Percentiles rank a stretch among this genome's conserved stretches.
phyloP scores from a whole-genome alignment of 1,140 invertebrate species.

The Phocides pigmalion region DNA sequence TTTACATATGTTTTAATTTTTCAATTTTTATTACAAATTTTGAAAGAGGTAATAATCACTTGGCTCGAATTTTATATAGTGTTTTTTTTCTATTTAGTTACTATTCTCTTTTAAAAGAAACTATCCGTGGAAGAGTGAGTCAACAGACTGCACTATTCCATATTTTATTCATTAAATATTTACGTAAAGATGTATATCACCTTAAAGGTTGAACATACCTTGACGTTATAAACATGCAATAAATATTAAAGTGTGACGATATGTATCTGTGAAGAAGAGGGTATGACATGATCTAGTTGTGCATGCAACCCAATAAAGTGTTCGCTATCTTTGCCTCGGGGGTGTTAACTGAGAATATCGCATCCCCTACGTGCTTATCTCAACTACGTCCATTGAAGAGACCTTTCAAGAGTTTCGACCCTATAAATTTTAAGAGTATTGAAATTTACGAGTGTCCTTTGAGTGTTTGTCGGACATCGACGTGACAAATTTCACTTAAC shows the following conservation, averaged over 20 bases:
- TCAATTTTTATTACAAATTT: too few relatives aligned
- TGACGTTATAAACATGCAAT: conserved; percentile 10
- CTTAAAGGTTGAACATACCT: neutral
- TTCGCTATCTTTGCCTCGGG: conserved; percentile 47
- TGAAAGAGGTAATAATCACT: too few relatives aligned
- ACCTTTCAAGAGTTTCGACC: conserved; percentile 59
- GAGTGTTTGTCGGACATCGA: conserved; percentile 42
- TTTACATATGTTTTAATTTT: too few relatives aligned
- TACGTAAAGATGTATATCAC: too few relatives aligned
- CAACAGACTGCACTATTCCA: too few relatives aligned
- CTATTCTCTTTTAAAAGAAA: too few relatives aligned
- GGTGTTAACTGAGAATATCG: conserved; percentile 58
- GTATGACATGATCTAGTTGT: conserved; percentile 16
- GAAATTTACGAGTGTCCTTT: conserved; percentile 67
- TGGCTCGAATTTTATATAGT: too few relatives aligned
- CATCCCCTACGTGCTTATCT: conserved; percentile 65
- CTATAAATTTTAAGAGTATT: conserved; percentile 67
- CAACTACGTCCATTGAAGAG: conserved; percentile 56
- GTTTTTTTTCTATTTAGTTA: too few relatives aligned
- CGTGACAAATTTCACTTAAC: conserved; percentile 40
- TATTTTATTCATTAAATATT: neutral
- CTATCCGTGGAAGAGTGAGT: too few relatives aligned
- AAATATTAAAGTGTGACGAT: conserved; percentile 17
- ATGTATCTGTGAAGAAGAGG: conserved; percentile 22
- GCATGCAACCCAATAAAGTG: conserved; percentile 58